phyloP scores from a whole-genome alignment of 2,888 invertebrate species.

The Protonemura montana region DNA sequence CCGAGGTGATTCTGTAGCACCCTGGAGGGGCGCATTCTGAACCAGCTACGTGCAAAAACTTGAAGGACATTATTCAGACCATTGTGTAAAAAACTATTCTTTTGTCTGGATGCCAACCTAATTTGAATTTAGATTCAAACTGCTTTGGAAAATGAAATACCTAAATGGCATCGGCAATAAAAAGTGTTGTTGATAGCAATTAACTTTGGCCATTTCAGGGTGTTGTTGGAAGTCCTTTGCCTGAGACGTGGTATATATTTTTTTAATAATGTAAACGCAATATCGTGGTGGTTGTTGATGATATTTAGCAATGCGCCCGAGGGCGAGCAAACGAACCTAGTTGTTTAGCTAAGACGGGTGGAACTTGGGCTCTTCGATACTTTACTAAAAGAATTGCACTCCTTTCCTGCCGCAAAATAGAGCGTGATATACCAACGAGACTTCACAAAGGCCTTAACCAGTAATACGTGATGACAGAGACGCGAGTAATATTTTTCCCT shows the following conservation, averaged over 20 bases:
- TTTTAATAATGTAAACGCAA: background rate
- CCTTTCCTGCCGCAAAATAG: background rate
- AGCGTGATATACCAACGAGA: slow-evolving; percentile 31
- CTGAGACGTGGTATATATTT: background rate
- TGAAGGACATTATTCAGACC: no score
- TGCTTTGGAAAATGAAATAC: no score
- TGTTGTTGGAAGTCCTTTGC: no score
- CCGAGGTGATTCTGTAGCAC: no score
- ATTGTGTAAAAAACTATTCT: no score
- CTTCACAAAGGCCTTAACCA: slow-evolving; percentile 39
- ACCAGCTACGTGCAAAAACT: no score
- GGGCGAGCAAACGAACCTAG: background rate
- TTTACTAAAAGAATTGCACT: slow-evolving; percentile 1
- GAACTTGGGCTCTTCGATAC: slow-evolving; percentile 1
- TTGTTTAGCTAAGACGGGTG: background rate
- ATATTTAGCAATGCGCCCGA: background rate
- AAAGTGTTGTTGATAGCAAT: no score
- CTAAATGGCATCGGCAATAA: no score
- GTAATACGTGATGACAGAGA: background rate
- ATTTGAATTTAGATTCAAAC: no score
- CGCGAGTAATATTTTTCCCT: slow-evolving; percentile 28
- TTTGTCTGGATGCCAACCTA: no score
- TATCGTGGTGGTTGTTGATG: background rate
- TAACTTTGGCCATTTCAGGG: no score
- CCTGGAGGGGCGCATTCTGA: no score